Conservation (phyloP, 2,113 vertebrate species). For the Pangasianodon gigas region DNA sequence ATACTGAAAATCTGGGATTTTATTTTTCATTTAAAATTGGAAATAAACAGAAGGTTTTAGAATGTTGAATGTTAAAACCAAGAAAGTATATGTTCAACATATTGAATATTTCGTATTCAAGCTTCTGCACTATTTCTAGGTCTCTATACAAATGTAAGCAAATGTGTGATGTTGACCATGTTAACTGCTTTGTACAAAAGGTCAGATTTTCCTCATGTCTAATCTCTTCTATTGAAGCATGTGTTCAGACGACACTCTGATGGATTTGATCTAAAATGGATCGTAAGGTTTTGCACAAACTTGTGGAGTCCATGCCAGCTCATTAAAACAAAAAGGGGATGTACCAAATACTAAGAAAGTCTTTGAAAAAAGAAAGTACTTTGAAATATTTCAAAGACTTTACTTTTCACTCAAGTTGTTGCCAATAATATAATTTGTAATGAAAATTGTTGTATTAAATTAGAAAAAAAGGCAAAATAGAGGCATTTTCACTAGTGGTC, state of each 20-base stretch:
- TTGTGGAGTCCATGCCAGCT: not conserved
- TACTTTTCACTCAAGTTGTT: not conserved
- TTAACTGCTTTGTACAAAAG: not conserved
- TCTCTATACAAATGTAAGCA: not conserved
- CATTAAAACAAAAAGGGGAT: not conserved
- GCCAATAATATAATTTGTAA: not conserved
- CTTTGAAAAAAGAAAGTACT: not conserved
- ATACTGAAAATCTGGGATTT: too few relatives aligned
- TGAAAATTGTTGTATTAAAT: not conserved
- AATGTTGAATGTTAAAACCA: too few relatives aligned
- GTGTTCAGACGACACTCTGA: not conserved
- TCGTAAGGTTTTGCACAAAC: not conserved
- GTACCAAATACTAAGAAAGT: not conserved
- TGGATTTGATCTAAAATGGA: not conserved
- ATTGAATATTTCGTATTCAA: too few relatives aligned
- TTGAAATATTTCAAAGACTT: not conserved
- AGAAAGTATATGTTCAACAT: too few relatives aligned
- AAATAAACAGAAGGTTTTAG: too few relatives aligned
- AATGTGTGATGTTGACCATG: not conserved
- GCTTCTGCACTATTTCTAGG: not conserved
- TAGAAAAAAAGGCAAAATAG: not conserved
- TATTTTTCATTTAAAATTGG: too few relatives aligned
- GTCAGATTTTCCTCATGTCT: not conserved
- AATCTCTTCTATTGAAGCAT: not conserved
- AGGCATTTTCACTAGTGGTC: too few relatives aligned